A percentile compares a stretch with the other conserved stretches of the same genome.
Evolutionary conservation across 2,888 invertebrate species (phyloP).

Genomic region (Alsophila aescularia): DNA sequence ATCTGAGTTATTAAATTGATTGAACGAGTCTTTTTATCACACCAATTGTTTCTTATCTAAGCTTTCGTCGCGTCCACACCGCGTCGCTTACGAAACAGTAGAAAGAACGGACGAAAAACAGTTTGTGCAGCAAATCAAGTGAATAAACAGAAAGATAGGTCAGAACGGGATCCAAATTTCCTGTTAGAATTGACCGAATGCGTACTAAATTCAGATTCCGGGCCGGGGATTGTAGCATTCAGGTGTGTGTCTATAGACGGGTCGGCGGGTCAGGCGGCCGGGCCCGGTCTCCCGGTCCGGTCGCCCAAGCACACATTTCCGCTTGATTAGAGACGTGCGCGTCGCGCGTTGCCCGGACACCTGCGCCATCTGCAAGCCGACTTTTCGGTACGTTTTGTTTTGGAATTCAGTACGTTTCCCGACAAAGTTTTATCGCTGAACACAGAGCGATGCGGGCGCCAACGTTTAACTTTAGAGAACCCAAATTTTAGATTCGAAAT

Average conservation of each 20-base stretch:
- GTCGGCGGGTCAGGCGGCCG: slow-evolving; percentile 49
- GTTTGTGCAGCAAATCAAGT: slow-evolving; percentile 42
- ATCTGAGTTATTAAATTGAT: slow-evolving; percentile 73
- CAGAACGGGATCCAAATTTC: slow-evolving; percentile 58
- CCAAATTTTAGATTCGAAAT: slow-evolving; percentile 27
- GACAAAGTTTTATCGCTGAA: slow-evolving; percentile 71
- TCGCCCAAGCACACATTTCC: slow-evolving; percentile 76
- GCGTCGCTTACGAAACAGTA: slow-evolving; percentile 19
- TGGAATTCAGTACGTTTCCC: slow-evolving; percentile 61
- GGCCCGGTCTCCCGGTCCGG: slow-evolving; percentile 46
- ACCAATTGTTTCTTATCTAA: slow-evolving; percentile 47
- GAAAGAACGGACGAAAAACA: slow-evolving; percentile 27
- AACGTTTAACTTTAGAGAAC: slow-evolving; percentile 58
- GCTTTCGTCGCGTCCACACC: slow-evolving; percentile 22
- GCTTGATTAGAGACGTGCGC: slow-evolving; percentile 78
- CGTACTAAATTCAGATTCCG: slow-evolving; percentile 62
- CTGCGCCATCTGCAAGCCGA: slow-evolving; percentile 69
- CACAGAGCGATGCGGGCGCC: slow-evolving; percentile 66
- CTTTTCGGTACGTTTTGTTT: slow-evolving; percentile 76
- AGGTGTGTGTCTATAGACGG: slow-evolving; percentile 52
- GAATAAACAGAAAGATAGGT: slow-evolving; percentile 56
- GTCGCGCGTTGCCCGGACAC: slow-evolving; percentile 70
- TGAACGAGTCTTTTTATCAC: slow-evolving; percentile 59
- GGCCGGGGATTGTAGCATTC: slow-evolving; percentile 50
- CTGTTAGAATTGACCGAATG: slow-evolving; percentile 56